Evolutionary conservation across 2,888 invertebrate genomes (phyloP).

Genomic region (Perithous albicinctus): DNA sequence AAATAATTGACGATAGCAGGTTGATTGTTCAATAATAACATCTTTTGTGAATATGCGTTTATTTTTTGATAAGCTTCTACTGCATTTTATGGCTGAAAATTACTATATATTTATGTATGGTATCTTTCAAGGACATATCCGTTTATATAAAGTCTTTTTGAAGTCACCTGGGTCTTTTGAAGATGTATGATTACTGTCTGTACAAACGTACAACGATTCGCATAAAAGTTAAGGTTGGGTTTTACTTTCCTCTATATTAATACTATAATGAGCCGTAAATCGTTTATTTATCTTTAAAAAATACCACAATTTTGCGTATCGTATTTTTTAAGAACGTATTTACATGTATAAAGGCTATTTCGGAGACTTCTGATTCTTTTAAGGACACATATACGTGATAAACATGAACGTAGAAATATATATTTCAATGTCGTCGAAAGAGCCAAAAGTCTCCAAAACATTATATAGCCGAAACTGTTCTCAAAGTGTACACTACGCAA

Average conservation of each 20-base stretch:
- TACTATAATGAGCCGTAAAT: too few species aligned
- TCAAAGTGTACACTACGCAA: not conserved
- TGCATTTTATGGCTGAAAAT: not conserved
- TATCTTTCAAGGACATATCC: constrained; percentile 17
- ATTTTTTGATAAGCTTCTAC: not conserved
- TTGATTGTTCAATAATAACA: not conserved
- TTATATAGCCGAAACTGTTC: not conserved
- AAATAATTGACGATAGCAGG: not conserved
- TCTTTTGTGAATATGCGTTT: not conserved
- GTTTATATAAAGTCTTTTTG: constrained; percentile 1
- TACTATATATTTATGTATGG: not conserved
- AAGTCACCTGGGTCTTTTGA: too few species aligned
- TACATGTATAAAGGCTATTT: not conserved
- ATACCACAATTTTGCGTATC: too few species aligned
- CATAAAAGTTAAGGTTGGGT: too few species aligned
- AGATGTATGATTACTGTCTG: too few species aligned
- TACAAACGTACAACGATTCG: too few species aligned
- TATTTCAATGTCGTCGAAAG: not conserved
- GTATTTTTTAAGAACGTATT: not conserved
- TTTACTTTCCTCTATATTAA: too few species aligned
- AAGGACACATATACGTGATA: not conserved
- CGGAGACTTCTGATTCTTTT: not conserved
- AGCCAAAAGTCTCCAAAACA: not conserved
- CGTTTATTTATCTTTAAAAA: too few species aligned
- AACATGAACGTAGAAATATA: not conserved